phyloP scores from a whole-genome alignment of 2,113 vertebrate genomes.

The Paradisaea rubra region DNA sequence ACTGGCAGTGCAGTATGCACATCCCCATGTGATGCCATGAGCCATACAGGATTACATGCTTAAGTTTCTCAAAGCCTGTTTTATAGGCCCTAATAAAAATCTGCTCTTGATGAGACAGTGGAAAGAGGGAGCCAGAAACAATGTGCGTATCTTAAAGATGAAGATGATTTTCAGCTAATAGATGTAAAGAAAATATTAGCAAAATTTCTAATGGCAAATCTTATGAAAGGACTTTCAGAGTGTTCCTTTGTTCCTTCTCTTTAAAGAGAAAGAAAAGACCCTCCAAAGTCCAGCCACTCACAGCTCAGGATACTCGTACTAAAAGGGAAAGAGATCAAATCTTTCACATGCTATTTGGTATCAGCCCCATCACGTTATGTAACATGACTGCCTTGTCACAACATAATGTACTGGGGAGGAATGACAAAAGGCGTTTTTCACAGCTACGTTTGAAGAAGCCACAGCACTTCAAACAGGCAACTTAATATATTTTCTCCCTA shows the following conservation, averaged over 20 bases:
- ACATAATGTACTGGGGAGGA: constrained; percentile 23
- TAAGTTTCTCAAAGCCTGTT: not conserved
- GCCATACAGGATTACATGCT: not conserved
- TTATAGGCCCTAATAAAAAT: not conserved
- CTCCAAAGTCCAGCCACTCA: not conserved
- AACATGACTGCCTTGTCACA: constrained; percentile 47
- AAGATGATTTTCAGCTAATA: not conserved
- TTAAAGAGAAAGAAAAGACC: not conserved
- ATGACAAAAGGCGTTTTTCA: constrained; percentile 49
- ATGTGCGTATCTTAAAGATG: not conserved
- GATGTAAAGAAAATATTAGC: not conserved
- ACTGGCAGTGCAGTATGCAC: not conserved
- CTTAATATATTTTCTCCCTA: constrained; percentile 7
- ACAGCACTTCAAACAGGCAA: not conserved
- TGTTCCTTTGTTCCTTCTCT: not conserved
- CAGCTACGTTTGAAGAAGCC: constrained; percentile 17
- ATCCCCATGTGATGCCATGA: not conserved
- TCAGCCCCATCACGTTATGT: constrained; percentile 24
- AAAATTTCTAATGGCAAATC: not conserved
- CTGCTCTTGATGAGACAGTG: not conserved
- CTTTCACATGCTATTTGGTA: constrained; percentile 36
- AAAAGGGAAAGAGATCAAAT: constrained; percentile 4
- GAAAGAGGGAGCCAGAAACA: not conserved
- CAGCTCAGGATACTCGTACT: not conserved
- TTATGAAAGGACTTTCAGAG: not conserved